A percentile compares a stretch with the other conserved stretches of the same genome.
Evolutionary conservation across 2,888 invertebrate genomes (phyloP).

Genomic region (Lottia gigantea): DNA sequence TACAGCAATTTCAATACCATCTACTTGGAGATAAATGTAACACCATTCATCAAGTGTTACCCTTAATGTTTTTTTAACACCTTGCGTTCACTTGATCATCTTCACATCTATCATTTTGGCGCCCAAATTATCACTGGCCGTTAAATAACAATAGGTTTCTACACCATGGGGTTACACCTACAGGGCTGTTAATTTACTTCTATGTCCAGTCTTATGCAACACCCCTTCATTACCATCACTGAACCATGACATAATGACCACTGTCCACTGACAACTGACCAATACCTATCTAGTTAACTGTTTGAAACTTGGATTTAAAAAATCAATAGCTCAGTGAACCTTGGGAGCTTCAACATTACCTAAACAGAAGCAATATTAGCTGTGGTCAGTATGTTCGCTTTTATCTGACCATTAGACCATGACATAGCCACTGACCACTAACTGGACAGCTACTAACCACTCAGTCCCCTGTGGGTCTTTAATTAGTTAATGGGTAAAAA

Average conservation of each 20-base stretch:
- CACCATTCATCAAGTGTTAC: neutral
- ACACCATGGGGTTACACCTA: conserved; percentile 5
- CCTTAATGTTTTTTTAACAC: conserved; percentile 6
- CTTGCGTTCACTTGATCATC: conserved; percentile 8
- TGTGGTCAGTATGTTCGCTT: neutral
- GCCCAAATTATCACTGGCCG: conserved; percentile 9
- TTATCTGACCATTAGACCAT: neutral
- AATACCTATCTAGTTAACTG: no score
- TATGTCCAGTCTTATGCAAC: neutral
- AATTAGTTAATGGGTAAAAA: conserved; percentile 6
- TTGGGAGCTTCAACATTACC: no score
- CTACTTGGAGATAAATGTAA: no score
- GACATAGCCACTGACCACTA: neutral
- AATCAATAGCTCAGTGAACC: no score
- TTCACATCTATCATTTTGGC: conserved; percentile 4
- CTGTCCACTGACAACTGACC: no score
- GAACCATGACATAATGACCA: neutral
- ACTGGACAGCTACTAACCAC: neutral
- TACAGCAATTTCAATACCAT: no score
- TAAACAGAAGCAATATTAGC: no score
- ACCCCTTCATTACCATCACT: neutral
- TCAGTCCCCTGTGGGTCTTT: conserved; percentile 4
- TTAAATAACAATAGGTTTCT: conserved; percentile 2
- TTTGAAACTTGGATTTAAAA: no score
- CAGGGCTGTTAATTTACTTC: conserved; percentile 10